phyloP scores from a whole-genome alignment of 2,797 vertebrate genomes.

The Rhincodon typus region DNA sequence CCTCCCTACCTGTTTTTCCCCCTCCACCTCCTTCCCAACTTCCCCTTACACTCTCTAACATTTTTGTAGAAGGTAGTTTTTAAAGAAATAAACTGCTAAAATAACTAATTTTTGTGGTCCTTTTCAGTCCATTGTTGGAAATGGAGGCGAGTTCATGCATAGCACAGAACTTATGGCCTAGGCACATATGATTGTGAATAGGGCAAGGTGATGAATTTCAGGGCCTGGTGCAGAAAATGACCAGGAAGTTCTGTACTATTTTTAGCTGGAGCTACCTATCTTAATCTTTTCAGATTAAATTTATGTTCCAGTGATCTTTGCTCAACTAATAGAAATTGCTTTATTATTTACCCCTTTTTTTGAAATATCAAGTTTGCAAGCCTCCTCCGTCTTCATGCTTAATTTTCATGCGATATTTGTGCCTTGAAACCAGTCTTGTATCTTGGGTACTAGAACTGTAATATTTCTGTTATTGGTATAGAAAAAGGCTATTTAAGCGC shows the following conservation, averaged over 20 bases:
- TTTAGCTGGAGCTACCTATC: background rate
- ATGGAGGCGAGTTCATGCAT: background rate
- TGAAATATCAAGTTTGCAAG: background rate
- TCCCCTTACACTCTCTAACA: background rate
- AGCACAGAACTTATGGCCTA: background rate
- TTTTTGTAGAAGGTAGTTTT: background rate
- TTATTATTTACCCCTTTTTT: background rate
- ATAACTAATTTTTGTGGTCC: background rate
- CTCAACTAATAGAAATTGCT: background rate
- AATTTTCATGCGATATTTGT: background rate
- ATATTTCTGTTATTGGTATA: background rate
- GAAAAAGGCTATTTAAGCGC: background rate
- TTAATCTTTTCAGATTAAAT: background rate
- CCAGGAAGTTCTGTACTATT: background rate
- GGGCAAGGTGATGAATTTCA: background rate
- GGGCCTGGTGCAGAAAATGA: background rate
- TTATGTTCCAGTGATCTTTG: background rate
- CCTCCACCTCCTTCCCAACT: too few relatives aligned
- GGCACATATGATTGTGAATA: background rate
- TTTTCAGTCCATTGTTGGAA: background rate
- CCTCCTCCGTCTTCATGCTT: background rate
- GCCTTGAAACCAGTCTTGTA: background rate
- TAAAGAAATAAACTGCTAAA: background rate
- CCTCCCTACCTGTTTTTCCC: too few relatives aligned
- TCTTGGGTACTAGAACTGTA: background rate